Conservation (phyloP, 92 coral and sea anemone genomes). For the Isaurus tuberculatus region DNA sequence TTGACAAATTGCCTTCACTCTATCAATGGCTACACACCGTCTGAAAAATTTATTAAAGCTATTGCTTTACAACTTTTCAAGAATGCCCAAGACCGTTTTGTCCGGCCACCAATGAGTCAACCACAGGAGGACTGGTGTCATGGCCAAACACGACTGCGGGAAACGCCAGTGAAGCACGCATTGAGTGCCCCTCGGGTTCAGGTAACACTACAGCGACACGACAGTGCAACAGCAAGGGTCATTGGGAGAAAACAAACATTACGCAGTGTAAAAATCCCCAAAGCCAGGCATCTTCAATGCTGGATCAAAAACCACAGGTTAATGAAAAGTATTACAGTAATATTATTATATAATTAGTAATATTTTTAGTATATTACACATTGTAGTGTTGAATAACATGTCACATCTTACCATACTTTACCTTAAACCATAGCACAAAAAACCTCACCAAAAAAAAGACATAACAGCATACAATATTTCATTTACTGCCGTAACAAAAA, state of each 20-base stretch:
- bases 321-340: too few relatives aligned
- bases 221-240: constrained; percentile 2
- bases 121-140: not conserved
- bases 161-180: not conserved
- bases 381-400: too few relatives aligned
- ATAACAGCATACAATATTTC: too few relatives aligned
- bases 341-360: too few relatives aligned
- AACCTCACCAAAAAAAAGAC: too few relatives aligned
- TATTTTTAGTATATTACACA: too few relatives aligned
- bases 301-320: not conserved
- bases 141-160: constrained; percentile 33
- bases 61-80: not conserved
- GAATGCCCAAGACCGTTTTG: constrained; percentile 22
- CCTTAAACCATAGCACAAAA: too few relatives aligned
- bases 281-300: not conserved
- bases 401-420: too few relatives aligned
- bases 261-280: not conserved
- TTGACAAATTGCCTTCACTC: not conserved
- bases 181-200: not conserved
- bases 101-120: not conserved
- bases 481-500: too few relatives aligned
- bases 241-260: not conserved
- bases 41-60: not conserved
- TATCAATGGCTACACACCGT: too few relatives aligned
- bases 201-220: not conserved